phyloP scores from a whole-genome alignment of 2,113 vertebrate species.

The Bubo blakistoni region DNA sequence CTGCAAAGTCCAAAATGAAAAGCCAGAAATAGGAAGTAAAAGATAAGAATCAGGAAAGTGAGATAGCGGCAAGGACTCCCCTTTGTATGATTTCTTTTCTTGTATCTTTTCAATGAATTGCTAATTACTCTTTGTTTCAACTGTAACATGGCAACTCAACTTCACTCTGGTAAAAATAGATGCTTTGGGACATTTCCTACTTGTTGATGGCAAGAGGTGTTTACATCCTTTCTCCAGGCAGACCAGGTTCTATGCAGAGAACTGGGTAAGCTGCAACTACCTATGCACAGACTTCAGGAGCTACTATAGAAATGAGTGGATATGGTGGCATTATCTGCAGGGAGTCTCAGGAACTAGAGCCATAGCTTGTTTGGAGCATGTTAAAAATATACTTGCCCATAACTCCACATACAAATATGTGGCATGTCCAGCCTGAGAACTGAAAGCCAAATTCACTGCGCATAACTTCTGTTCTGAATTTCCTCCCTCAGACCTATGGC shows the following conservation, averaged over 20 bases:
- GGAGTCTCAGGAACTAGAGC: neutral
- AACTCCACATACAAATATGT: neutral
- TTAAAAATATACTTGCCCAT: neutral
- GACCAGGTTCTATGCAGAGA: neutral
- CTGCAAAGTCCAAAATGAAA: conserved; percentile 62
- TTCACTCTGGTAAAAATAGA: conserved; percentile 53
- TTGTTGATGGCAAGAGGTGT: neutral
- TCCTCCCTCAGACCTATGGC: neutral
- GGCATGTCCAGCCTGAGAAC: neutral
- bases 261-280: neutral
- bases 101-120: conserved; percentile 61
- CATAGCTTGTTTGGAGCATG: neutral
- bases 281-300: neutral
- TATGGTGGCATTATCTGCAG: neutral
- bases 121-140: conserved; percentile 60
- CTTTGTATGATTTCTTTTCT: conserved; percentile 60
- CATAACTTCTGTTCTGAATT: neutral
- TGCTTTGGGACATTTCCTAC: conserved; percentile 32
- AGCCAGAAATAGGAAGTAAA: conserved; percentile 60
- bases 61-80: conserved; percentile 36
- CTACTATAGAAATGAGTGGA: neutral
- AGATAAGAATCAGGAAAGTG: conserved; percentile 61
- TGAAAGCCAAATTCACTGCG: neutral
- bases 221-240: conserved; percentile 17
- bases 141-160: neutral